phyloP scores from a whole-genome alignment of 2,113 vertebrate species.

The Forbesichthys agassizii region DNA sequence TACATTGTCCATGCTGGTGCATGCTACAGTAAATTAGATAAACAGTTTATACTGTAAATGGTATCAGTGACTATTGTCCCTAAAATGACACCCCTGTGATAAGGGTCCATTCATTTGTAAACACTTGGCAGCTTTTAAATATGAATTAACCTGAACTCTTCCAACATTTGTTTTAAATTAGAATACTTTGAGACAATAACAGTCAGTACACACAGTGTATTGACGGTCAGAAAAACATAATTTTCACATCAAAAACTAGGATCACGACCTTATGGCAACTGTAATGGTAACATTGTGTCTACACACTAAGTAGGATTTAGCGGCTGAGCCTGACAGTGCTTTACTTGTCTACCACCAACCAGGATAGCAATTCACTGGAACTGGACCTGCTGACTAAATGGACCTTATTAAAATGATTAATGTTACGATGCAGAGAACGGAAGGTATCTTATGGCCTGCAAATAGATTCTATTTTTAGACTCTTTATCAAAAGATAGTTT shows the following conservation, averaged over 20 bases:
- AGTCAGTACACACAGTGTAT: constrained; percentile 52
- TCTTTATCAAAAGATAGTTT: constrained; percentile 32
- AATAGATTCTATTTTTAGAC: constrained; percentile 39
- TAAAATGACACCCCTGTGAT: not conserved
- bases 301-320: constrained; percentile 24
- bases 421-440: constrained; percentile 33
- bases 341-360: constrained; percentile 44
- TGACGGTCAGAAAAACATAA: constrained; percentile 32
- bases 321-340: constrained; percentile 34
- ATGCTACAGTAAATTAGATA: not conserved
- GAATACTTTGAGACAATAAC: constrained; percentile 23
- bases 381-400: constrained; percentile 53
- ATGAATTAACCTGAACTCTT: constrained; percentile 38
- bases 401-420: constrained; percentile 48
- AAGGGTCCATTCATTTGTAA: constrained; percentile 57
- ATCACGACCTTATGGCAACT: constrained; percentile 58
- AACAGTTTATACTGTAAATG: not conserved
- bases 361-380: constrained; percentile 53
- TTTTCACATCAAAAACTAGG: constrained; percentile 19
- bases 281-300: constrained; percentile 31
- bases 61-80: not conserved
- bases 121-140: constrained; percentile 68
- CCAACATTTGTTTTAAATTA: not conserved
- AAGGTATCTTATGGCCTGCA: constrained; percentile 32
- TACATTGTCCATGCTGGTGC: too few species aligned